Base-by-base conservation (phyloP, 2,113 vertebrate species). In the Phrynosoma blainvillii region DNA sequence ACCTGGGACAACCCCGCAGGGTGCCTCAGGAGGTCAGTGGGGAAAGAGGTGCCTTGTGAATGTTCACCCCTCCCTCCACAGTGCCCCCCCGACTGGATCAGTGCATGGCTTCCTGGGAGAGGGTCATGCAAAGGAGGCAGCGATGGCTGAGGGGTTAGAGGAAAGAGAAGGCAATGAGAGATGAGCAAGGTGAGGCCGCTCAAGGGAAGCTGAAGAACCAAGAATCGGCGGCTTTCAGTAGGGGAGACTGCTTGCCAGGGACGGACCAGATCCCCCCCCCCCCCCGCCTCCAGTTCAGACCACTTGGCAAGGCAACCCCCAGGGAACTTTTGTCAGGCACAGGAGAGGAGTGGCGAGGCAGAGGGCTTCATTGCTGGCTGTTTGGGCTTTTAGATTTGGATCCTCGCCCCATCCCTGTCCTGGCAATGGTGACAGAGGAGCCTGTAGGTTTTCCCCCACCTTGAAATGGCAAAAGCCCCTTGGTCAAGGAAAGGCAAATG, bases 171-270 rank as follows among this genome's bases (percentile, higher is more conserved):
- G 47, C 27, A 20, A 59, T 84, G 2, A 84, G 90, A 91, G 90
- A 92, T 47, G 42, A 47, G 42, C 42, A 47, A 47, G 42, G 42
- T 47, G 42, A 47, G 93, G 76, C 93, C 91, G 89, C 92, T 91
- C 42, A 47, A 47, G 0, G 77, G 94, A 93, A 94, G 25, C 74
- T 0, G 85, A 93, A 95, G 94, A 94, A 93, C 89, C 93, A 91
- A 86, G 85, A 88, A 25, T 20, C 21, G 36, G 36, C 42, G 6
- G 42, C 42, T 6, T 3, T 47, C 4, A 47, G 42, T 47, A 47
- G 42, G 42, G 30, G 23, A 23, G 14, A 78, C 9, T 23, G 11
- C 42, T 23, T 78, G 47, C 11, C 68, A 71, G 27, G 68, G 10
- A 71, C 6, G 11, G 27, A 56, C 27, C 6, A 10, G 8, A 3